Conservation (phyloP, 2,113 vertebrate species). For the Tachysurus vachellii region DNA sequence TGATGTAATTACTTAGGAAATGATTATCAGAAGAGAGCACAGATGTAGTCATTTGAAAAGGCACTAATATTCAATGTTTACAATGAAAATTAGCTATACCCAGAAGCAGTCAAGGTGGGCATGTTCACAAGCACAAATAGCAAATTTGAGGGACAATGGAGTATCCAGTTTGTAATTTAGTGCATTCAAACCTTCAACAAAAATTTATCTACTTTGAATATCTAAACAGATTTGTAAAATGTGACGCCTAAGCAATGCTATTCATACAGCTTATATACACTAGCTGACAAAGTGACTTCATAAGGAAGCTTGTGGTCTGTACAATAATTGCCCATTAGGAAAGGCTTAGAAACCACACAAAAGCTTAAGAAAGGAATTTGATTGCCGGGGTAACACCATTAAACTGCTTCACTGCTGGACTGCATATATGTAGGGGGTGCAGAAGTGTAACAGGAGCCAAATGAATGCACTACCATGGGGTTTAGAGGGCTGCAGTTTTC, state of each 20-base stretch:
- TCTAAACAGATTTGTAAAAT: not conserved
- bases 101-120: not conserved
- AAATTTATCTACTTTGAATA: not conserved
- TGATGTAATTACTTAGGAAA: constrained; percentile 32
- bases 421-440: not conserved
- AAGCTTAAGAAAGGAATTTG: not conserved
- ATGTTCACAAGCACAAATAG: not conserved
- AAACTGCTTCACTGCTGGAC: not conserved
- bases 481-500: not conserved
- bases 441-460: not conserved
- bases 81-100: constrained; percentile 25
- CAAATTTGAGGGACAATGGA: constrained; percentile 1
- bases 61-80: constrained; percentile 23
- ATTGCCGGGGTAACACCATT: constrained; percentile 4
- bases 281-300: not conserved
- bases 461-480: constrained; percentile 13
- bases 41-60: constrained; percentile 34
- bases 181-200: constrained; percentile 1
- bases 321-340: constrained; percentile 9
- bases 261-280: not conserved
- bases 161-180: constrained; percentile 3
- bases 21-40: constrained; percentile 10
- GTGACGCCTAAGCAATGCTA: not conserved
- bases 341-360: not conserved
- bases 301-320: not conserved